Evolutionary conservation across 23 tunicate genomes (phyloP).

Genomic region (Clavelina lepadiformis): DNA sequence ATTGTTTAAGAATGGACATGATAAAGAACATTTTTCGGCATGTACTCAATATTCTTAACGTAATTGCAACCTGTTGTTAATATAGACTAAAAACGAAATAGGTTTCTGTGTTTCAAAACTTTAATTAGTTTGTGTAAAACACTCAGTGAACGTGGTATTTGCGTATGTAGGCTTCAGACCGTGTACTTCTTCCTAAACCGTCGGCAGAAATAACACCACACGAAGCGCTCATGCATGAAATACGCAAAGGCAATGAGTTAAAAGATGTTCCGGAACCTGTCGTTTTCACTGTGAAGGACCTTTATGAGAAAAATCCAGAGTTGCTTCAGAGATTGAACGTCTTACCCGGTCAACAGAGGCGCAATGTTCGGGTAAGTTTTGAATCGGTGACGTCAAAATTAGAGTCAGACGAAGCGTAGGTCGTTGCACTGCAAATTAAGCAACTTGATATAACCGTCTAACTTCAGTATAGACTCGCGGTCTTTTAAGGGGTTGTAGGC

Average conservation of each 20-base stretch:
- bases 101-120: too few species aligned
- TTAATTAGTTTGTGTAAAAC: background rate
- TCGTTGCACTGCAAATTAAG: too few species aligned
- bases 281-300: slow-evolving; percentile 45
- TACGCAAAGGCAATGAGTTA: slow-evolving; percentile 21
- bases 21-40: too few species aligned
- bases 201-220: slow-evolving; percentile 20
- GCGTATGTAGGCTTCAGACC: slow-evolving; percentile 58
- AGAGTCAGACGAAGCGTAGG: background rate
- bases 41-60: too few species aligned
- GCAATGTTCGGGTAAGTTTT: slow-evolving; percentile 57
- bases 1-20: too few species aligned
- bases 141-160: background rate
- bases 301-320: slow-evolving; percentile 62
- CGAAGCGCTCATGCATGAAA: slow-evolving; percentile 43
- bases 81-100: too few species aligned
- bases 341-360: slow-evolving; percentile 68
- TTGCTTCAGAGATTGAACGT: slow-evolving; percentile 56
- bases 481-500: too few species aligned
- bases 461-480: too few species aligned
- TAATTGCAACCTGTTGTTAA: too few species aligned
- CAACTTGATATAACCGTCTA: too few species aligned
- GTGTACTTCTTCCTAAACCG: slow-evolving; percentile 41
- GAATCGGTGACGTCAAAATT: background rate
- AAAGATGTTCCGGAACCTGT: slow-evolving; percentile 41